phyloP scores from a whole-genome alignment of 2,113 vertebrate species.

The Ptyas mucosa region DNA sequence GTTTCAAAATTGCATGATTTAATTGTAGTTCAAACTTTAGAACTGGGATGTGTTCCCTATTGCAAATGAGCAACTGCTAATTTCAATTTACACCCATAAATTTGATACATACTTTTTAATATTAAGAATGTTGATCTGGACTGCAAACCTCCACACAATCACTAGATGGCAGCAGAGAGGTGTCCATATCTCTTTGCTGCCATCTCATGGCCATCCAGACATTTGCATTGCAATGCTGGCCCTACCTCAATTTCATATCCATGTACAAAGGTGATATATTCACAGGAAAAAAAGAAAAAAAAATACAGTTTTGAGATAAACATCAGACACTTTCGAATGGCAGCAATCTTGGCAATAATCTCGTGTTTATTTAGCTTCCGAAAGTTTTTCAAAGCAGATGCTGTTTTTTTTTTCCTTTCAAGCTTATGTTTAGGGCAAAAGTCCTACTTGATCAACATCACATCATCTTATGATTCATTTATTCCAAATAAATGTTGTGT shows the following conservation, averaged over 20 bases:
- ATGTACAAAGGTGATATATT: neutral
- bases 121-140: neutral
- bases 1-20: neutral
- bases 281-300: neutral
- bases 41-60: neutral
- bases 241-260: neutral
- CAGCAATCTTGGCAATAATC: neutral
- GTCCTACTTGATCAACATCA: neutral
- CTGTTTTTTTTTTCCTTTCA: neutral
- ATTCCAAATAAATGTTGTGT: neutral
- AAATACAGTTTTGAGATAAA: neutral
- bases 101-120: neutral
- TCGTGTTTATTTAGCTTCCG: neutral
- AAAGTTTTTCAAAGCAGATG: neutral
- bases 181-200: neutral
- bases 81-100: slow-evolving; percentile 17
- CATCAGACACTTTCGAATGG: neutral
- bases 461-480: neutral
- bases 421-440: neutral
- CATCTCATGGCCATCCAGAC: neutral
- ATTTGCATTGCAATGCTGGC: neutral
- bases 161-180: neutral
- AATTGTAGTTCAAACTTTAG: neutral
- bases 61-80: neutral
- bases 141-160: neutral